phyloP scores from a whole-genome alignment of 2,797 vertebrate species.

The Cossypha polioptera region DNA sequence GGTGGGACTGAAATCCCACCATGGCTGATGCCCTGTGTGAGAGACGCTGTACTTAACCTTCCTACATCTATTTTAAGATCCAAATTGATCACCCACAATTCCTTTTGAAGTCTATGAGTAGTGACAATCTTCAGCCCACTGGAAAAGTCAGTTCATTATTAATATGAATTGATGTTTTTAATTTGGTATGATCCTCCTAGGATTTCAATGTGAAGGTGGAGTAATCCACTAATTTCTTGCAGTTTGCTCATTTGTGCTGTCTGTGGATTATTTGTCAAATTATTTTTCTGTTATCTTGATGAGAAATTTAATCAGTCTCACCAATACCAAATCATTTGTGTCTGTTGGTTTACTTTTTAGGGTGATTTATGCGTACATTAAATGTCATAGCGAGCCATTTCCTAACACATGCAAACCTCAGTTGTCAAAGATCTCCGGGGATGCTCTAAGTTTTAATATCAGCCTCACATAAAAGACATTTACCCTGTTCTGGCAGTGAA shows the following conservation, averaged over 20 bases:
- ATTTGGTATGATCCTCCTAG: not conserved
- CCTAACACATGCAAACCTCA: not conserved
- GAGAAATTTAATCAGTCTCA: not conserved
- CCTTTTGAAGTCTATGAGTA: not conserved
- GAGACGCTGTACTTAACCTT: not conserved
- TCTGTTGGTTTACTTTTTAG: not conserved
- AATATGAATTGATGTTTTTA: constrained; percentile 22
- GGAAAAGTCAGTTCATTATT: not conserved
- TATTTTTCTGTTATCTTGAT: not conserved
- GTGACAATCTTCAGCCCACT: not conserved
- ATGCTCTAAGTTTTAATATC: not conserved
- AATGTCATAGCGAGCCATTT: not conserved
- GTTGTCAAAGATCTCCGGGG: not conserved
- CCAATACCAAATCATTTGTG: not conserved
- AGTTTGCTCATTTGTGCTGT: not conserved
- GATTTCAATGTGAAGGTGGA: not conserved
- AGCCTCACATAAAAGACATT: not conserved
- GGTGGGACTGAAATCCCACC: not conserved
- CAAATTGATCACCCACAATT: not conserved
- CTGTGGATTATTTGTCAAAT: not conserved
- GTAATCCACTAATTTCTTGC: not conserved
- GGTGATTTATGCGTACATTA: not conserved
- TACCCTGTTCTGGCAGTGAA: not conserved
- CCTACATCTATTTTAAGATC: not conserved
- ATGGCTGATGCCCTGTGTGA: not conserved